phyloP scores from a whole-genome alignment of 1,140 invertebrate genomes.

The Sminthurinus signatus region DNA sequence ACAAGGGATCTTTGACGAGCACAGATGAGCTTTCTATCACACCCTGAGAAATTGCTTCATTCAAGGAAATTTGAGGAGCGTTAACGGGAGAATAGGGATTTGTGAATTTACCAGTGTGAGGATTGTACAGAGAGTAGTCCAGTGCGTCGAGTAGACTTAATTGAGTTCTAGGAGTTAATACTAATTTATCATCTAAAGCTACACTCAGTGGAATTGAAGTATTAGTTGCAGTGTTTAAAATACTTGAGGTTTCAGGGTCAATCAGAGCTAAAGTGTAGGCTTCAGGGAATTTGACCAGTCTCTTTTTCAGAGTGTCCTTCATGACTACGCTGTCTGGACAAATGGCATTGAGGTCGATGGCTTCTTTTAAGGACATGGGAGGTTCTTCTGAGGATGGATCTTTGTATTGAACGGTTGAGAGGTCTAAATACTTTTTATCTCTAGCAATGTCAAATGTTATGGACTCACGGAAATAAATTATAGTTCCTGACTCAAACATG shows the following conservation, averaged over 20 bases:
- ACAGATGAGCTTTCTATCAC: slow-evolving; percentile 77
- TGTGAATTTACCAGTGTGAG: slow-evolving; percentile 64
- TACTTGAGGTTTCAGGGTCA: slow-evolving; percentile 76
- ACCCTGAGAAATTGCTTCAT: slow-evolving; percentile 65
- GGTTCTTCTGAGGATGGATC: slow-evolving; percentile 57
- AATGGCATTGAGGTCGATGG: slow-evolving; percentile 69
- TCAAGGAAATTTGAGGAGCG: slow-evolving; percentile 58
- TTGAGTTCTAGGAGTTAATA: slow-evolving; percentile 66
- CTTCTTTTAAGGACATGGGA: slow-evolving; percentile 70
- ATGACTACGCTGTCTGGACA: slow-evolving; percentile 80
- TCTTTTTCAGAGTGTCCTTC: slow-evolving; percentile 75
- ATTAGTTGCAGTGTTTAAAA: slow-evolving; percentile 71
- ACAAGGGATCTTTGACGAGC: slow-evolving; percentile 71
- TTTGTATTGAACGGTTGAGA: slow-evolving; percentile 64
- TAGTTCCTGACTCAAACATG: slow-evolving; percentile 63
- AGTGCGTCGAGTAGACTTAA: slow-evolving; percentile 74
- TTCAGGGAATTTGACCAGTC: slow-evolving; percentile 73
- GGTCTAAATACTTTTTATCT: slow-evolving; percentile 62
- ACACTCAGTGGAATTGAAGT: slow-evolving; percentile 64
- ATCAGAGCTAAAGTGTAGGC: slow-evolving; percentile 78
- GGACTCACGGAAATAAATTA: slow-evolving; percentile 64
- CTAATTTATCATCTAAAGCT: slow-evolving; percentile 67
- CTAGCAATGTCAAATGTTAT: slow-evolving; percentile 68
- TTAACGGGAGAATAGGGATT: slow-evolving; percentile 70
- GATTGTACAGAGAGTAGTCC: slow-evolving; percentile 74